These are phyloP conservation scores for Andrena camellia DNA, from an alignment of 2,888 invertebrate genomes.

Conservation along the genomic window DNA sequence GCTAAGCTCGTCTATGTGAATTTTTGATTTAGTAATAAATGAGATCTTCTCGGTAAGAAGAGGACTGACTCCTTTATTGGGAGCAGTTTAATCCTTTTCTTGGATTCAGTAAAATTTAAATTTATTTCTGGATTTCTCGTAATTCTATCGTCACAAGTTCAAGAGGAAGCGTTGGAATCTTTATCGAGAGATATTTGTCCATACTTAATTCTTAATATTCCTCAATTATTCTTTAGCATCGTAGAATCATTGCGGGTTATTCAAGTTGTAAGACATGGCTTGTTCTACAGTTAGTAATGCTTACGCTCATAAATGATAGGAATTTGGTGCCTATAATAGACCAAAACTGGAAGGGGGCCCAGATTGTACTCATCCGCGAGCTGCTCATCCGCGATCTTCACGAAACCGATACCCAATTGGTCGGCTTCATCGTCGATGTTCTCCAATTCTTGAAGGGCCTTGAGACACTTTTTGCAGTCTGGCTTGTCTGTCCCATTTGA, in stretches of 20 bases:
- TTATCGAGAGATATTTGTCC: too few relatives aligned
- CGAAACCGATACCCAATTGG: conserved; percentile 96
- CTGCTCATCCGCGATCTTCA: conserved; percentile 96
- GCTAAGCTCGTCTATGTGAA: conserved; percentile 91
- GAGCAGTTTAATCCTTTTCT: too few relatives aligned
- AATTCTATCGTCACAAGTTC: too few relatives aligned
- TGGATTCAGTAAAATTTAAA: too few relatives aligned
- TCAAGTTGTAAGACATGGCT: too few relatives aligned
- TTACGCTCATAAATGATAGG: conserved; percentile 97
- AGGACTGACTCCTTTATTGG: too few relatives aligned
- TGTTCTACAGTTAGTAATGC: conserved; percentile 57
- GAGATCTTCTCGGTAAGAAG: neutral
- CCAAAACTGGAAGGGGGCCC: conserved; percentile 94
- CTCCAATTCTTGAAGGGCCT: conserved; percentile 95
- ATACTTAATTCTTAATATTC: neutral
- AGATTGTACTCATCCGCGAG: conserved; percentile 97
- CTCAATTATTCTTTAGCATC: neutral
- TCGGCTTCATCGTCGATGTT: conserved; percentile 98
- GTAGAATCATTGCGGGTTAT: too few relatives aligned
- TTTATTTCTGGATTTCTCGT: too few relatives aligned
- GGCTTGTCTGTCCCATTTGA: conserved; percentile 91
- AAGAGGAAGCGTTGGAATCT: too few relatives aligned
- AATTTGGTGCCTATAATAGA: conserved; percentile 97
- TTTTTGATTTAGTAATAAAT: neutral
- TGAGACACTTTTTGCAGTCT: conserved; percentile 96